Evolutionary conservation across 2,888 invertebrate species (phyloP).

Genomic region (Hirtodrosophila cameraria): DNA sequence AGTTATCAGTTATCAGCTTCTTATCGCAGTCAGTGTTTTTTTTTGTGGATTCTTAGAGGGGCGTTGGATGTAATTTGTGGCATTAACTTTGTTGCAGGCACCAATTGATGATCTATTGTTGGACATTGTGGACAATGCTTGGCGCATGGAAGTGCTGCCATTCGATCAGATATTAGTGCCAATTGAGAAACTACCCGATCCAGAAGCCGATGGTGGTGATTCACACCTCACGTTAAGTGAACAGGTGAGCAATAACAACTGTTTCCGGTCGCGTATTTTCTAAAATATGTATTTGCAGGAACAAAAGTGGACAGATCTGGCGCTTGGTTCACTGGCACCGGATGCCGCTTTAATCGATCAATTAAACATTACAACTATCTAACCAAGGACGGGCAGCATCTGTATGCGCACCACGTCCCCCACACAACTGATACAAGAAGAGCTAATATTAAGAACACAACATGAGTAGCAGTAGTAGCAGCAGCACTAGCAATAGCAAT

Average conservation of each 20-base stretch:
- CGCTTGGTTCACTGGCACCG: conserved; percentile 84
- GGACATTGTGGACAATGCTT: conserved; percentile 89
- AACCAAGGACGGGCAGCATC: conserved; percentile 58
- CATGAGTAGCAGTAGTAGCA: conserved; percentile 53
- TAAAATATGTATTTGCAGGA: conserved; percentile 85
- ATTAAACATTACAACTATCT: conserved; percentile 81
- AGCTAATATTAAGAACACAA: conserved; percentile 31
- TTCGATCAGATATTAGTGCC: conserved; percentile 94
- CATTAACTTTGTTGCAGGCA: conserved; percentile 64
- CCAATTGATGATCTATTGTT: conserved; percentile 83
- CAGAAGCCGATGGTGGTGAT: conserved; percentile 96
- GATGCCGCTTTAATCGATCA: conserved; percentile 83
- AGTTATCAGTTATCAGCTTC: conserved; percentile 29
- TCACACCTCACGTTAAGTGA: conserved; percentile 95
- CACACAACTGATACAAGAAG: conserved; percentile 36
- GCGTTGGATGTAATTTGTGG: conserved; percentile 44
- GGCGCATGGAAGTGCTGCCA: conserved; percentile 93
- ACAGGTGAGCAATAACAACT: conserved; percentile 88
- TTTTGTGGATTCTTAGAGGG: conserved; percentile 21
- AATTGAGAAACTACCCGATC: conserved; percentile 94
- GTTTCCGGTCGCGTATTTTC: neutral
- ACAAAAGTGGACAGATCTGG: conserved; percentile 87
- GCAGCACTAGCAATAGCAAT: conserved; percentile 12
- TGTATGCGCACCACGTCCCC: conserved; percentile 47
- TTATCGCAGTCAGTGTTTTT: conserved; percentile 11